Evolutionary conservation across 1,140 invertebrate species (phyloP).

Genomic region (Dysdera silvatica): DNA sequence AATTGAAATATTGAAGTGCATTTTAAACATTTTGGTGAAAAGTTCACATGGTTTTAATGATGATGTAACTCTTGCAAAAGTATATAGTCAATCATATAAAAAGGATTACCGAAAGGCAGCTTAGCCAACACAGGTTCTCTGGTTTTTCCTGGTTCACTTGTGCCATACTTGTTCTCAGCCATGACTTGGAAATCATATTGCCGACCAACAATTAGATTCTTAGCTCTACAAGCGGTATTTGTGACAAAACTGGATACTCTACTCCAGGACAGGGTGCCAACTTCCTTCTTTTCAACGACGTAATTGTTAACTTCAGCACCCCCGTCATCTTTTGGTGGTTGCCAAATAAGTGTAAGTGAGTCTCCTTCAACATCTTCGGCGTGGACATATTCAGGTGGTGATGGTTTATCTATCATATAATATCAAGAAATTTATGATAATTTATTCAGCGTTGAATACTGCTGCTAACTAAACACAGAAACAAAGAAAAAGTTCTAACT

Average conservation of each 20-base stretch:
- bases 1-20: not conserved
- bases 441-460: too few relatives aligned
- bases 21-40: too few relatives aligned
- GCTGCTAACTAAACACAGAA: too few relatives aligned
- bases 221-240: conserved; percentile 74
- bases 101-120: conserved; percentile 74
- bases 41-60: too few relatives aligned
- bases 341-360: conserved; percentile 81
- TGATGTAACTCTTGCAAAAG: too few relatives aligned
- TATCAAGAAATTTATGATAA: not conserved
- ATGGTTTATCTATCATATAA: conserved; percentile 61
- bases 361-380: conserved; percentile 93
- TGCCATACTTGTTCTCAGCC: conserved; percentile 94
- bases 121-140: conserved; percentile 81
- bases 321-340: conserved; percentile 83
- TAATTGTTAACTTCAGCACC: conserved; percentile 86
- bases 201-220: conserved; percentile 79
- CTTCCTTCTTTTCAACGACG: conserved; percentile 85
- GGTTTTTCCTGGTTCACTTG: conserved; percentile 82
- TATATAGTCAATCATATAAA: not conserved
- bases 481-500: too few relatives aligned
- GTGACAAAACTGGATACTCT: conserved; percentile 86
- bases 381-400: conserved; percentile 72
- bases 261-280: conserved; percentile 68
- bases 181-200: conserved; percentile 96